phyloP scores from a whole-genome alignment of 2,797 vertebrate species.

The Streptopelia turtur region DNA sequence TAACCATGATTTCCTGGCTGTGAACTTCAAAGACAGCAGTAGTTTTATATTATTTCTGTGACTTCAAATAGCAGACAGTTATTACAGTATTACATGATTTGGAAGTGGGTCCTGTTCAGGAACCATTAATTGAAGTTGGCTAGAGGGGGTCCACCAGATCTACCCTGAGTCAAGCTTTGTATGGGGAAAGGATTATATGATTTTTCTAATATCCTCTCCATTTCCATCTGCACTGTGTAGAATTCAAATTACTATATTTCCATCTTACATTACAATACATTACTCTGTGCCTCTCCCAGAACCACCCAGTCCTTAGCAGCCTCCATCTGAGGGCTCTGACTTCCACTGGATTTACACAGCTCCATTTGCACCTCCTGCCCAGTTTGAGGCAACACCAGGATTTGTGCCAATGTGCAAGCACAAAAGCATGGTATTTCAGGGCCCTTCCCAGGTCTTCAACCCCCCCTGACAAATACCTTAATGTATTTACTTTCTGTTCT shows the following conservation, averaged over 20 bases:
- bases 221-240: background rate
- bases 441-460: background rate
- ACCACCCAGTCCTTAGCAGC: background rate
- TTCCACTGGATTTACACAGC: background rate
- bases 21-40: constrained; percentile 43
- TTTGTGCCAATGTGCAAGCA: background rate
- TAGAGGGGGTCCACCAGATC: background rate
- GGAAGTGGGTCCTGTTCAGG: background rate
- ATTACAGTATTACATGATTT: background rate
- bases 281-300: background rate
- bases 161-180: background rate
- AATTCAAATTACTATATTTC: background rate
- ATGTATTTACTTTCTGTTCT: background rate
- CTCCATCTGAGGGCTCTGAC: background rate
- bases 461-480: background rate
- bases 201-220: constrained; percentile 6
- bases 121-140: background rate
- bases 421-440: background rate
- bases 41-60: constrained; percentile 43
- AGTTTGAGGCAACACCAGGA: background rate
- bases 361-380: background rate
- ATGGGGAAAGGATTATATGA: background rate
- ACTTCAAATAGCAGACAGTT: constrained; percentile 4
- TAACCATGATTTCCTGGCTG: constrained; percentile 1
- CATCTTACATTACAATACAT: background rate